Base-by-base conservation (phyloP, 2,797 vertebrate species). In the Percopsis omiscomaycus region DNA sequence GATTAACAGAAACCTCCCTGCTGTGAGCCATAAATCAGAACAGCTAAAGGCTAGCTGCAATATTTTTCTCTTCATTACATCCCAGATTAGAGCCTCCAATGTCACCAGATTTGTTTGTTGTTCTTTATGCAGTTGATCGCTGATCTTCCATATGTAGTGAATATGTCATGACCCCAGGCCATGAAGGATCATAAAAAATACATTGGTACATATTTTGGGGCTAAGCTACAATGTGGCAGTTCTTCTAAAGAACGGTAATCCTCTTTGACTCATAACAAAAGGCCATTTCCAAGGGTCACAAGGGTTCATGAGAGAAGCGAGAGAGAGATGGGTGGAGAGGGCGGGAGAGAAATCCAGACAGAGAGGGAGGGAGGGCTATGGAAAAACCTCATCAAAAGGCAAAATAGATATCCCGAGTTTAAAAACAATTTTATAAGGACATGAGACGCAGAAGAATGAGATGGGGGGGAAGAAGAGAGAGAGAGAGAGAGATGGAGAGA, bases 361-460 rank as follows among this genome's bases (percentile, higher is more conserved):
- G 50, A 66, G 50, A 66, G 55, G 3, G 64, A 79, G 69, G 65
- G 73, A 71, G 69, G 48, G 59, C 9, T 12, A 52, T 68, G 42
- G 62, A 55, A 62, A 84, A 87, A 86, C 88, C 85, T 88, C 86
- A 84, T 89, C 77, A 85, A 86, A 86, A 77, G 60, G 69, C 53
- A 52, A 32, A 71, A 77, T 78, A 81, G 80, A 87, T 84, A 76
- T 65, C 76, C 81, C 80, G 61, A 79, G 78, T 77, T 85, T 83
- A 83, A 89, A 87, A 87, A 83, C 78, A 74, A 73, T 84, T 89
- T 90, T 88, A 88, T 86, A 79, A 85, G 84, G 80, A 84, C 63
- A 77, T 81, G 78, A 81, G 75, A 61, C 63, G 66, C 69, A 71
- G 64, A 73, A 69, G 77, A 87, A 72, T 66, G 76, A 83, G 81